Percentiles rank a stretch among this genome's conserved stretches.
Evolutionary conservation across 2,113 vertebrate species (phyloP).

Genomic region (Poecilia latipinna): DNA sequence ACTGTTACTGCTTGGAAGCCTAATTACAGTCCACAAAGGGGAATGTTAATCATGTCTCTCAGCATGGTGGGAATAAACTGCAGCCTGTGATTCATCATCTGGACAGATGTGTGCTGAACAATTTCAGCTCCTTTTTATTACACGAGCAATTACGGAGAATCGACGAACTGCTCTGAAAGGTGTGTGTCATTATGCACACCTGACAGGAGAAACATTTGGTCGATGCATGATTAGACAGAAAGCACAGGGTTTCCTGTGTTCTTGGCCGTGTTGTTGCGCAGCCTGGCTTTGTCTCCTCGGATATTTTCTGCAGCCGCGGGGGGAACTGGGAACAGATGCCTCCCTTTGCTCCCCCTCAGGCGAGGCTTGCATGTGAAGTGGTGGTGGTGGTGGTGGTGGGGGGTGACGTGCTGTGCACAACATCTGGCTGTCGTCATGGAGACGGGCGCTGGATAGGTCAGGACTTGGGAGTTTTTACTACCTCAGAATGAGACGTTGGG

Average conservation of each 20-base stretch:
- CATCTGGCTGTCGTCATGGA: slow-evolving; percentile 78
- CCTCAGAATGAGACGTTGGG: slow-evolving; percentile 19
- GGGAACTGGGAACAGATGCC: slow-evolving; percentile 71
- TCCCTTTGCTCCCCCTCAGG: slow-evolving; percentile 34
- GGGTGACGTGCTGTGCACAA: slow-evolving; percentile 56
- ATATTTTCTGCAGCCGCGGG: slow-evolving; percentile 75
- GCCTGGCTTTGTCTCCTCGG: slow-evolving; percentile 45
- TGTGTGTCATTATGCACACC: not conserved
- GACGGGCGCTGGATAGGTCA: slow-evolving; percentile 45
- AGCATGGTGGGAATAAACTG: slow-evolving; percentile 16
- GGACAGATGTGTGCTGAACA: not conserved
- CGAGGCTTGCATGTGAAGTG: slow-evolving; percentile 36
- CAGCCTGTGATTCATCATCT: not conserved
- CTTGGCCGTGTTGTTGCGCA: slow-evolving; percentile 37
- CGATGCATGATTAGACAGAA: not conserved
- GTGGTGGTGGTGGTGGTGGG: slow-evolving; percentile 2
- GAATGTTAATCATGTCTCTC: slow-evolving; percentile 44
- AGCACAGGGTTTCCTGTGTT: slow-evolving; percentile 14
- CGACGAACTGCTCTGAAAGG: not conserved
- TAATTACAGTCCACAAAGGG: slow-evolving; percentile 25
- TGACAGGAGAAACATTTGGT: not conserved
- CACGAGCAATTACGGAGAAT: not conserved
- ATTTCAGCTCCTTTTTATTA: not conserved
- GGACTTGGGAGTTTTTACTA: slow-evolving; percentile 53
- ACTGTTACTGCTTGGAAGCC: slow-evolving; percentile 13